Evolutionary conservation across 2,113 vertebrate species (phyloP), one percentile per base, ranked within the genome.

Genomic region (Macroglossus sobrinus): DNA sequence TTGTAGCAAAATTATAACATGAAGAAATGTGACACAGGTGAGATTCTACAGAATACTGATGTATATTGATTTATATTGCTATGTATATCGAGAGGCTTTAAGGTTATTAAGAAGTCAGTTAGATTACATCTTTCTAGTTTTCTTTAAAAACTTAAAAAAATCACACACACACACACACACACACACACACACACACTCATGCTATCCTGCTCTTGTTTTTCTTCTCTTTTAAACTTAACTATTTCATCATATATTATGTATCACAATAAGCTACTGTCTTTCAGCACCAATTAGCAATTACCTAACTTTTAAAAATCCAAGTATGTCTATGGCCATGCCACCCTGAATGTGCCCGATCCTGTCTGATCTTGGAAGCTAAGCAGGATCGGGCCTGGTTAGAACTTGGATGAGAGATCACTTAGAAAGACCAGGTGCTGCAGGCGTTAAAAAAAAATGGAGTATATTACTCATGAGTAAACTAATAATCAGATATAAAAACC

Each of bases 1-100:
- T 2, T 9, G 10, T 4, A n/a, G 16, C 12, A 7, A 66, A 18
- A 38, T 0, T 33, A 22, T 9, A 40, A 22, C 14, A 24, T 0
- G 16, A n/a, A 38, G 26, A 57, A 33, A 15, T 12, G 35, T 2
- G 1, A 22, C 26, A 50, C 13, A 7, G 30, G 19, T 9, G 9
- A n/a, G 4, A 12, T 6, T 66, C 21, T 14, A 7, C 4, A 19
- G 9, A 38, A 79, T 57, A 38, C 22, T 57, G n/a, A 38, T 55
- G 3, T 35, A 35, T 24, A 55, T 24, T 26, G 35, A 22, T 57
- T 21, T 57, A 57, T 57, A 57, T 57, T 57, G 55, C 10, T 35
- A 15, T 5, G 13, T 22, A 14, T 0, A n/a, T 24, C 13, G 24
- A 80, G 26, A n/a, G 7, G 33, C 22, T 15, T 30, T 18, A 19